Base-by-base conservation (phyloP, 53 echinoderm and acorn worm genomes). In the Holothuria scabra region DNA sequence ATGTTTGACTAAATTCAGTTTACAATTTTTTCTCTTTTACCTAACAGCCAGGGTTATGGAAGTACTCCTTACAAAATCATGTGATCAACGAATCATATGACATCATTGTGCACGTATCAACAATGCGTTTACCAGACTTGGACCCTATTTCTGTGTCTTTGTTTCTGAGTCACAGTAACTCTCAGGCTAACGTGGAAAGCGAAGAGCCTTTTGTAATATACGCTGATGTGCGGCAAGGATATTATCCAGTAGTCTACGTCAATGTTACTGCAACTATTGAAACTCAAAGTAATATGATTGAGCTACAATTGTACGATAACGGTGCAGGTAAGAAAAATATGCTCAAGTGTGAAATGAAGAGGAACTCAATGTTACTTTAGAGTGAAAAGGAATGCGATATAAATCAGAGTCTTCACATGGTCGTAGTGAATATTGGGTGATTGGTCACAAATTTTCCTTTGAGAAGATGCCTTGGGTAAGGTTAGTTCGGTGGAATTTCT, bases 141-240 rank as follows among this genome's bases (percentile, higher is more conserved):
- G 69, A 69, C 21, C 69, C 30, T 22, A 69, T 69, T 69, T 18
- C 22, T 1, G 33, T 69, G 12, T 29, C 30, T 34, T 29, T 41
- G 18, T 69, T 32, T 33, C 21, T 69, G 21, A 32, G 69, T 41
- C 20, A 32, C 18, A 37, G 30, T 37, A 30, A 5, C n/a, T 14
- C 21, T n/a, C n/a, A n/a, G n/a, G n/a, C n/a, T 10, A n/a, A 44
- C 31, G 13, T 37, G 34, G 21, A 37, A 4, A 52, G 52, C 1
- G 18, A 52, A 52, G 52, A 52, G 18, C 69, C 69, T 7, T 4
- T 69, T 34, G 69, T 22, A 0, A 44, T 21, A n/a, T 69, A 69
- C 69, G 69, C 37, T 29, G 69, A 69, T 6, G 69, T 69, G n/a
- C 28, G 69, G 41, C 69, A 32, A 34, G 32, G 69, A 34, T 69